Percentiles rank a stretch among this genome's conserved stretches.
These are phyloP conservation scores for Emydocephalus ijimae DNA, from an alignment of 2,113 vertebrate species.

Conservation along the genomic window DNA sequence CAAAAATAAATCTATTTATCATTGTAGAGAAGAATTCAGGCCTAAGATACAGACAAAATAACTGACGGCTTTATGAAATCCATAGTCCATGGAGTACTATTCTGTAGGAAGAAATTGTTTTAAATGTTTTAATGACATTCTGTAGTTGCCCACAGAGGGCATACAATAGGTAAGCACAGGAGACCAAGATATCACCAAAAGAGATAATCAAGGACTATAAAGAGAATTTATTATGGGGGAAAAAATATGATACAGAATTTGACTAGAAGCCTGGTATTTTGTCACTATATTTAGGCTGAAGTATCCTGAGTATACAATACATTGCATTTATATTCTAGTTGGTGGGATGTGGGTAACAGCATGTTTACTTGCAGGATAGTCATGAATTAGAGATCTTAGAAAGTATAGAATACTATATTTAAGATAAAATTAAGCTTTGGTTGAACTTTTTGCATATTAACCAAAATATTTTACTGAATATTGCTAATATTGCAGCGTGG, in stretches of 20 bases:
- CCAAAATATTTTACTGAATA: background rate
- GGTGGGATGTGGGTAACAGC: background rate
- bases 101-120: background rate
- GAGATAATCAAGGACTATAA: background rate
- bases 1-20: constrained; percentile 22
- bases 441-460: background rate
- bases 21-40: constrained; percentile 7
- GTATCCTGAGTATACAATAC: background rate
- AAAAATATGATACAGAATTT: background rate
- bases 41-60: background rate
- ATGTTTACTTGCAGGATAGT: background rate
- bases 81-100: background rate
- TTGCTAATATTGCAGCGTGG: background rate
- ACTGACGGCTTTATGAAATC: constrained; percentile 24
- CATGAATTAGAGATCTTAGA: background rate
- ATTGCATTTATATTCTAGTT: background rate
- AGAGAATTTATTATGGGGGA: background rate
- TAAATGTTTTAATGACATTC: background rate
- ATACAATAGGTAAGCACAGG: constrained; percentile 17
- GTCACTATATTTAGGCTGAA: background rate
- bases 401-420: background rate
- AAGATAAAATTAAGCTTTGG: background rate
- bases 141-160: background rate
- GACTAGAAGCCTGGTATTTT: background rate
- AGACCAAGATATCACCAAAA: background rate